Conservation (phyloP, 92 coral and sea anemone species). For the Porites rus region DNA sequence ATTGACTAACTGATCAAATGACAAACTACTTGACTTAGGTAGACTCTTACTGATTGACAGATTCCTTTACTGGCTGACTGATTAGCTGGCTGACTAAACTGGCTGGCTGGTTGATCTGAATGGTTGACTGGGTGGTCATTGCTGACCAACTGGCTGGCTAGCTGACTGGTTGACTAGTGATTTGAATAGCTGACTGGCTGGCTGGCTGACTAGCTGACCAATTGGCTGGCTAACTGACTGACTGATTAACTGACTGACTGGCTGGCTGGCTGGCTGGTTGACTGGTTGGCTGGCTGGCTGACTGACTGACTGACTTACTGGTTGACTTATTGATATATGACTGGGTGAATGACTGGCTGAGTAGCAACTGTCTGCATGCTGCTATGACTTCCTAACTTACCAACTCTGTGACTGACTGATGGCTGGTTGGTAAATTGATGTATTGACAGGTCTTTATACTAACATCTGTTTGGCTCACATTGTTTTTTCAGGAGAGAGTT, state of each 20-base stretch:
- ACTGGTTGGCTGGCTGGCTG: not conserved
- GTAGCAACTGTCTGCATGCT: not conserved
- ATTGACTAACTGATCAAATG: not conserved
- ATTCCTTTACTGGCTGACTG: not conserved
- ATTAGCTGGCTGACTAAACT: not conserved
- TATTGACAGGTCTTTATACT: not conserved
- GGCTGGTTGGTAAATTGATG: not conserved
- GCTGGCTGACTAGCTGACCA: not conserved
- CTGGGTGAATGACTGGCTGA: not conserved
- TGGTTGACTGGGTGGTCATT: not conserved
- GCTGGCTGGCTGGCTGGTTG: not conserved
- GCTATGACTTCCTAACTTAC: not conserved
- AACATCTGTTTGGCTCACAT: not conserved
- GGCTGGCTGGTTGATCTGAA: not conserved
- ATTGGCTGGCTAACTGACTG: not conserved
- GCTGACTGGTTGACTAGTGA: no score
- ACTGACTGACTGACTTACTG: not conserved
- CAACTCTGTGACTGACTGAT: not conserved
- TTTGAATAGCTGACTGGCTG: not conserved
- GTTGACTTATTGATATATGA: not conserved
- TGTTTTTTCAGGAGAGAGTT: conserved; percentile 73
- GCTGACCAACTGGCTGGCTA: no score
- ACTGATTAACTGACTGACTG: no score
- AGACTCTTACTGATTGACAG: not conserved
- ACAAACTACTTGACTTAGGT: not conserved